phyloP scores from a whole-genome alignment of 2,113 vertebrate species.

The Malurus elegans region DNA sequence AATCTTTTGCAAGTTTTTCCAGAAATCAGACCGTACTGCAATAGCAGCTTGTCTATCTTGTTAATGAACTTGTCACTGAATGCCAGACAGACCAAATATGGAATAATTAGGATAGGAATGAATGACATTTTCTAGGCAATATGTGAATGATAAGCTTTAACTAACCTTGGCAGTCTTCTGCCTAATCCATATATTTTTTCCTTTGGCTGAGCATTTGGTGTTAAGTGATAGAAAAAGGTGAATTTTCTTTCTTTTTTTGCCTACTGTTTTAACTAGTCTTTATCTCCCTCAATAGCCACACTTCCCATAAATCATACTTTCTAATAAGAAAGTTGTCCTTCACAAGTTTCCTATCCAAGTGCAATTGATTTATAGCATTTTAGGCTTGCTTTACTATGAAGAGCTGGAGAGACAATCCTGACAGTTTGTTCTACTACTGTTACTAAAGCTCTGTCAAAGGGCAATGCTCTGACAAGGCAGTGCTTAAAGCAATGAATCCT shows the following conservation, averaged over 20 bases:
- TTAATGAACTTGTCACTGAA: not conserved
- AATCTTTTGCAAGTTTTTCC: not conserved
- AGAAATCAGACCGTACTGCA: not conserved
- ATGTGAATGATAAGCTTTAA: not conserved
- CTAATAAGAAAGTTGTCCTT: not conserved
- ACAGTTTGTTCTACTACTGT: not conserved
- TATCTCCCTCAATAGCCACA: not conserved
- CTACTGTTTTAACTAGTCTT: not conserved
- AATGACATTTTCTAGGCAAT: slow-evolving; percentile 15
- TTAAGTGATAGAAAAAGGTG: not conserved
- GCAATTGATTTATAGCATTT: not conserved
- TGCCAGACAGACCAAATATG: not conserved
- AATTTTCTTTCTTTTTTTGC: not conserved
- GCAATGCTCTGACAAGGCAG: not conserved
- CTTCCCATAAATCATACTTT: not conserved
- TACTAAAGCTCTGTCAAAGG: not conserved
- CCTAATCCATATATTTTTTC: not conserved
- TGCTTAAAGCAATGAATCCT: not conserved
- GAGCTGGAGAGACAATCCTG: not conserved
- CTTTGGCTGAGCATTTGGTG: not conserved
- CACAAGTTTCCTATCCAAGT: not conserved
- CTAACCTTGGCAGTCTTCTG: not conserved
- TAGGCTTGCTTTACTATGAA: not conserved
- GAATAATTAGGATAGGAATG: not conserved
- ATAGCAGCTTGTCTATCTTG: not conserved